These are phyloP conservation scores for Caenorhabditis wallacei DNA, from an alignment of 2,888 invertebrate species.

Conservation along the genomic window DNA sequence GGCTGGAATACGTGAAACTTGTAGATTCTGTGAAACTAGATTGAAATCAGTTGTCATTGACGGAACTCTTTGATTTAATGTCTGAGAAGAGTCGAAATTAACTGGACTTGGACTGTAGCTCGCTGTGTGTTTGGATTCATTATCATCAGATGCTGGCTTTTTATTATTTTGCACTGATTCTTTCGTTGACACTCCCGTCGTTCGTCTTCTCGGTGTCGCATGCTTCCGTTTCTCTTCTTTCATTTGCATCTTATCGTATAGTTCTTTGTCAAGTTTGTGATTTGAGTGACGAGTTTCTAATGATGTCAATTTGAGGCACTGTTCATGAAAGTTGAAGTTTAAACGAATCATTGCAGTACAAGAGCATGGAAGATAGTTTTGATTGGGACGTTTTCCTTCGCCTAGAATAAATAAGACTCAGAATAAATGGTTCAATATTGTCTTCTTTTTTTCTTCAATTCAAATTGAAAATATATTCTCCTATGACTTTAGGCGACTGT, in stretches of 20 bases:
- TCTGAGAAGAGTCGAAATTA: neutral
- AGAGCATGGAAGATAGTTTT: conserved; percentile 81
- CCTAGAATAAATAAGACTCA: neutral
- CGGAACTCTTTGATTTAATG: neutral
- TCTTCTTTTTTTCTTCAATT: too few species aligned
- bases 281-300: conserved; percentile 65
- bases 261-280: conserved; percentile 55
- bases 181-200: neutral
- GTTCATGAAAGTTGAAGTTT: conserved; percentile 77
- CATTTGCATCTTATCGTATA: conserved; percentile 45
- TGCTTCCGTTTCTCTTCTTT: conserved; percentile 30
- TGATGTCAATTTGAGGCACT: conserved; percentile 67
- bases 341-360: conserved; percentile 81
- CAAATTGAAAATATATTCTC: too few species aligned
- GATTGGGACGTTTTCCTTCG: conserved; percentile 81
- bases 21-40: too few species aligned
- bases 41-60: neutral
- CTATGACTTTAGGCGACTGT: too few species aligned
- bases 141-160: neutral
- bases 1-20: too few species aligned
- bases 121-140: conserved; percentile 6
- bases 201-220: neutral
- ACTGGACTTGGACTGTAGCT: conserved; percentile 19
- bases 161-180: neutral
- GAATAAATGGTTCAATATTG: too few species aligned